Evolutionary conservation across 2,113 vertebrate genomes (phyloP).

Genomic region (Plecotus auritus): DNA sequence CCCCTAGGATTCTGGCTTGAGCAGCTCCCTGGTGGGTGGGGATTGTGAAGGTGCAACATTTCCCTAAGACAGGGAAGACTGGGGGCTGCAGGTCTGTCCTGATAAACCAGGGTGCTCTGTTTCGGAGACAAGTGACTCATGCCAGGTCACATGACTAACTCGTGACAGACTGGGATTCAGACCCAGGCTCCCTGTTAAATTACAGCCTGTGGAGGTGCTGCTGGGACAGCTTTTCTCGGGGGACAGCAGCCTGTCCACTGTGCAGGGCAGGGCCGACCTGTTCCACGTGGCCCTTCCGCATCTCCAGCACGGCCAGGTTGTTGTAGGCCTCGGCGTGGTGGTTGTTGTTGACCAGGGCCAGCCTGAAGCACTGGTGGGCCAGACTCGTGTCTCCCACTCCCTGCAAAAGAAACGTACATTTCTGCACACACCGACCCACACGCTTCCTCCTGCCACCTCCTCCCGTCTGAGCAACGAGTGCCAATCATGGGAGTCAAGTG

Average conservation of each 20-base stretch:
- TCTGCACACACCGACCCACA: neutral
- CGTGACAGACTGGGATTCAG: neutral
- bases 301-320: constrained; percentile 95
- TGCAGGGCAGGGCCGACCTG: constrained; percentile 83
- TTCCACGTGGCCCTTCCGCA: constrained; percentile 90
- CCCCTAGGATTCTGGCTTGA: neutral
- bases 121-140: neutral
- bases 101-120: neutral
- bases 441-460: rapidly evolving
- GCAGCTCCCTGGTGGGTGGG: neutral
- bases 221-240: neutral
- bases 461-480: neutral
- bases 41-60: neutral
- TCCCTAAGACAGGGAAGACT: neutral
- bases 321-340: constrained; percentile 95
- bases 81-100: neutral
- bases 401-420: constrained; percentile 73
- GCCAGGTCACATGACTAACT: neutral
- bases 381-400: constrained; percentile 91
- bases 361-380: constrained; percentile 94
- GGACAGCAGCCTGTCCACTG: rapidly evolving
- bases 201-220: rapidly evolving
- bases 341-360: constrained; percentile 92
- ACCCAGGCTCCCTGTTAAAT: neutral
- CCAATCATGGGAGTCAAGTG: neutral